phyloP scores from a whole-genome alignment of 2,888 invertebrate genomes.

The Amphiduros pacificus region DNA sequence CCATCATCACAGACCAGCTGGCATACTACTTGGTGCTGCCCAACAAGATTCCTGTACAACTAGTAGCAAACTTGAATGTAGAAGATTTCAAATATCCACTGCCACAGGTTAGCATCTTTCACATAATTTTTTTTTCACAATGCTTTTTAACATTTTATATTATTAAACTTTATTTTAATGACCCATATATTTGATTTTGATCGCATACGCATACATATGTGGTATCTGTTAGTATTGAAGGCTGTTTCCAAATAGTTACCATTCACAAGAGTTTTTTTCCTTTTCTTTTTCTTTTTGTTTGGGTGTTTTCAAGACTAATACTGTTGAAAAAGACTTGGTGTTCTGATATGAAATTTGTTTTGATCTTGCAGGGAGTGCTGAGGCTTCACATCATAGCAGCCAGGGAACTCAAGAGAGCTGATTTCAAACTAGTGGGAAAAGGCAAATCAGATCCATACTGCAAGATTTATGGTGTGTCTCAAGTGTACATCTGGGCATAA shows the following conservation, averaged over 20 bases:
- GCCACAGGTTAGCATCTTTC: conserved; percentile 73
- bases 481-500: no score
- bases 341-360: background rate
- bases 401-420: conserved; percentile 93
- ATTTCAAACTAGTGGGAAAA: conserved; percentile 87
- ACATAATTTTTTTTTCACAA: background rate
- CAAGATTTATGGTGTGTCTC: conserved; percentile 66
- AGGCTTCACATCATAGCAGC: conserved; percentile 93
- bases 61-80: conserved; percentile 83
- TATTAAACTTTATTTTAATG: no score
- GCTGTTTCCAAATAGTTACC: no score
- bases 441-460: conserved; percentile 98
- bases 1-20: conserved; percentile 87
- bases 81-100: conserved; percentile 83
- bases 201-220: no score
- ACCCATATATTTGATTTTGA: no score
- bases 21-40: conserved; percentile 92
- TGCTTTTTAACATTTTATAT: no score
- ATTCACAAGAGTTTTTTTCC: no score
- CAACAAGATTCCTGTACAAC: conserved; percentile 87
- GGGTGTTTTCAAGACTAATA: no score
- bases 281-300: no score
- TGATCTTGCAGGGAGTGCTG: conserved; percentile 79
- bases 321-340: no score
- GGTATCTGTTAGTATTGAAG: no score